Base-by-base conservation (phyloP, 2,888 invertebrate genomes). In the Microctonus brassicae region DNA sequence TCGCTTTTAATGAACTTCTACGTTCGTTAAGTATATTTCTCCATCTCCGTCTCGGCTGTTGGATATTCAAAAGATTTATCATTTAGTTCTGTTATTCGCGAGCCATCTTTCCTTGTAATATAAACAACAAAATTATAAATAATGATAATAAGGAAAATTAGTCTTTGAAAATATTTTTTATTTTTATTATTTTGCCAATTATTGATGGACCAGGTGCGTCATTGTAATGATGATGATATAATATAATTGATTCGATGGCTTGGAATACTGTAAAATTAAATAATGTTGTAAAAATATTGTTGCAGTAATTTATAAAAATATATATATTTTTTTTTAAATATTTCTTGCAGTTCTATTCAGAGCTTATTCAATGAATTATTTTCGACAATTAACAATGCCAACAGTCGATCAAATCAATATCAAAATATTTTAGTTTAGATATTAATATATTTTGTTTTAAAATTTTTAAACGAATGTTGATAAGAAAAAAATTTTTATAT, bases 1-100 rank as follows among this genome's bases (percentile, higher is more conserved):
- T 85, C 82, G 83, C 84, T 84, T 85, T 84, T 87, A 86, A 86
- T 87, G 85, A 86, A 87, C 86, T 86, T 86, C 86, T 84, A 82
- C 84, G 84, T 85, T 86, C 86, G 83, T 85, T 85, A 86, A 85
- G 86, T 83, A 82, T 84, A 80, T 84, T 86, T 85, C 85, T 84
- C 84, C 82, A 81, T 86, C 84, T 83, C 81, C 80, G 79, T 81
- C 81, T 78, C 75, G 75, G 64, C 5, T 47, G 47, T 47, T 47
- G 47, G n/a, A 17, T 29, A 47, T 20, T 47, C 47, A 17, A 17
- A 39, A 5, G 2, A 47, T 47, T 47, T 47, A 20, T 47, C 17
- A 47, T 47, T 17, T 47, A 47, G 17, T 47, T 47, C 47, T 47
- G 17, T 47, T 17, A 17, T 47, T 47, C 17, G 17, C 47, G 17